A percentile compares a stretch with the other conserved stretches of the same genome.
phyloP scores from a whole-genome alignment of 2,113 vertebrate genomes.

The Sceloporus tristichus region DNA sequence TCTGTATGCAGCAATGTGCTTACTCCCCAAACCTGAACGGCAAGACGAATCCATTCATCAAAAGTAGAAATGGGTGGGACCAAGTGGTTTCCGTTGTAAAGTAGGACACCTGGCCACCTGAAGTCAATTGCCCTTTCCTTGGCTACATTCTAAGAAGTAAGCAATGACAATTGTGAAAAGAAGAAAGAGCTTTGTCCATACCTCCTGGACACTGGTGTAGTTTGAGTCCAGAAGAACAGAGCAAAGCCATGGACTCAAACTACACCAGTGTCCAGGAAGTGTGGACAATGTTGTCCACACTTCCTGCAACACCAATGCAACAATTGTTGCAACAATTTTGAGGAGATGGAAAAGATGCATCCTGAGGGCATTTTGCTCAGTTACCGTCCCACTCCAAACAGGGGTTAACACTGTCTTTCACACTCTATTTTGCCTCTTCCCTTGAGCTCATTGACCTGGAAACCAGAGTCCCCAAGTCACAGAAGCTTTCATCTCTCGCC shows the following conservation, averaged over 20 bases:
- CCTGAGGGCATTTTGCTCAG: background rate
- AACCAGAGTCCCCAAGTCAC: background rate
- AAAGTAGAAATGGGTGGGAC: background rate
- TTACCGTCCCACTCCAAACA: background rate
- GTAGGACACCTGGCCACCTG: too few species aligned
- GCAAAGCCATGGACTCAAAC: too few species aligned
- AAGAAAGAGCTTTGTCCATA: too few species aligned
- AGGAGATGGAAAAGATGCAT: background rate
- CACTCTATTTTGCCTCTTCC: background rate
- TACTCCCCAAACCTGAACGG: background rate
- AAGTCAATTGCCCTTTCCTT: too few species aligned
- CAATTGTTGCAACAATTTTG: background rate
- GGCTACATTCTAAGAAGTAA: too few species aligned
- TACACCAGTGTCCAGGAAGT: too few species aligned
- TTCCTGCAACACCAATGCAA: too few species aligned
- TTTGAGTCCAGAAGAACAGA: too few species aligned
- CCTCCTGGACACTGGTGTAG: too few species aligned
- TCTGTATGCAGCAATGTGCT: background rate
- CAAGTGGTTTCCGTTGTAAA: too few species aligned
- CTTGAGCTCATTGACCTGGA: background rate
- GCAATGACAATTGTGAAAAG: too few species aligned
- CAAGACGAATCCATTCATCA: background rate
- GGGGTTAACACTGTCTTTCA: background rate
- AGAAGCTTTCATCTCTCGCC: background rate
- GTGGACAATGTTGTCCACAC: too few species aligned